A percentile compares a stretch with the other conserved stretches of the same genome.
Conservation (phyloP, 1,140 invertebrate species). For the Coptotermes formosanus region DNA sequence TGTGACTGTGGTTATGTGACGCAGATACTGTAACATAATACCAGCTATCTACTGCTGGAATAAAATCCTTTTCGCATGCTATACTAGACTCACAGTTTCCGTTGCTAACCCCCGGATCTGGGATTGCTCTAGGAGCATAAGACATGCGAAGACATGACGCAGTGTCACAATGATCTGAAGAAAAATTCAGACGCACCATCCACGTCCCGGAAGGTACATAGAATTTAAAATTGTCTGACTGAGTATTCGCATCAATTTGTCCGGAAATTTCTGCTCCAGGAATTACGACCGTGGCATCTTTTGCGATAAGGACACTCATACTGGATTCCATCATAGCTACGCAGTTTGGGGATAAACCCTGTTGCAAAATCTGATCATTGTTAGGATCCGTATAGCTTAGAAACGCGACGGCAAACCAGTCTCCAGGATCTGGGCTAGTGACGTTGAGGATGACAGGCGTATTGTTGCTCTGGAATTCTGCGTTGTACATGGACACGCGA, state of each 20-base stretch:
- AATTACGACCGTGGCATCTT: neutral
- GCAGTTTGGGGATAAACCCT: conserved; percentile 50
- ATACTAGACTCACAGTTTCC: neutral
- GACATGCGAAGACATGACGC: neutral
- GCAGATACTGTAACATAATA: neutral
- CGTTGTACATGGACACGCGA: conserved; percentile 42
- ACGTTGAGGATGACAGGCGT: conserved; percentile 54
- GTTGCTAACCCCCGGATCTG: neutral
- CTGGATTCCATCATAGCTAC: conserved; percentile 22
- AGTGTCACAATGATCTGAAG: neutral
- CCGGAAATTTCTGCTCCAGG: neutral
- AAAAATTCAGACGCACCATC: neutral
- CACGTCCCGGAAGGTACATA: neutral
- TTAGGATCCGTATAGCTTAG: conserved; percentile 70
- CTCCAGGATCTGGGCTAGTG: conserved; percentile 65
- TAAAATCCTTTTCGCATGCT: neutral
- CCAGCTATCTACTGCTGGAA: conserved; percentile 6
- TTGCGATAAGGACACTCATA: neutral
- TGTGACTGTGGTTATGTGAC: neutral
- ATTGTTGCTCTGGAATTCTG: conserved; percentile 53
- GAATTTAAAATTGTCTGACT: neutral
- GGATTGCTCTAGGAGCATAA: neutral
- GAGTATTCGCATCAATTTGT: neutral
- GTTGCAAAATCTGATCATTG: conserved; percentile 65
- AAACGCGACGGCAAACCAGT: conserved; percentile 78